phyloP scores from a whole-genome alignment of 2,113 vertebrate genomes.

The Anarhynchus alexandrinus region DNA sequence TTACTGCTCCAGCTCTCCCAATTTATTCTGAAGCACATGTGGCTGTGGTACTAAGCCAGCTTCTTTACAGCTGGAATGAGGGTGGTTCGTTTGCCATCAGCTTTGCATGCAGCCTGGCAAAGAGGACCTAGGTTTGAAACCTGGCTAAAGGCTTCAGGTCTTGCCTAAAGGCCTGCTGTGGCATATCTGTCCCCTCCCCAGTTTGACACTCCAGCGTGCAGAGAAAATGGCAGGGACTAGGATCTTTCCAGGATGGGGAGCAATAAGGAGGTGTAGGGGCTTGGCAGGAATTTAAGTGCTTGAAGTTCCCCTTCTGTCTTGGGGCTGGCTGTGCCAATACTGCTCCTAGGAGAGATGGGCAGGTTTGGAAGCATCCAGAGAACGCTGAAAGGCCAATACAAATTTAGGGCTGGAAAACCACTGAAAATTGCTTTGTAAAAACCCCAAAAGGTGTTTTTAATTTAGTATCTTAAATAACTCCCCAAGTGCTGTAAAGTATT shows the following conservation, averaged over 20 bases:
- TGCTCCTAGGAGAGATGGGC: background rate
- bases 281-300: background rate
- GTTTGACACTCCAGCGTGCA: background rate
- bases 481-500: no score
- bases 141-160: background rate
- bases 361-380: background rate
- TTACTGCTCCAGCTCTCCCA: background rate
- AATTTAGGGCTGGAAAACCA: background rate
- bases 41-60: background rate
- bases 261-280: background rate
- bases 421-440: background rate
- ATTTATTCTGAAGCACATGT: background rate
- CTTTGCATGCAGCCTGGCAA: background rate
- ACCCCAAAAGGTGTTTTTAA: background rate
- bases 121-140: background rate
- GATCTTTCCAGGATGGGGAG: background rate
- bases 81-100: background rate
- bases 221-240: background rate
- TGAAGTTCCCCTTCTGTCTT: background rate
- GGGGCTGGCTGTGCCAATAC: background rate
- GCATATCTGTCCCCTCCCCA: background rate
- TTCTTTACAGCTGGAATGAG: background rate
- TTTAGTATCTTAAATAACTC: no score
- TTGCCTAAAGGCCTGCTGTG: background rate
- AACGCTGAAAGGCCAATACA: background rate